Conservation (phyloP, 2,888 invertebrate species). For the Neocrepidodera transversa region DNA sequence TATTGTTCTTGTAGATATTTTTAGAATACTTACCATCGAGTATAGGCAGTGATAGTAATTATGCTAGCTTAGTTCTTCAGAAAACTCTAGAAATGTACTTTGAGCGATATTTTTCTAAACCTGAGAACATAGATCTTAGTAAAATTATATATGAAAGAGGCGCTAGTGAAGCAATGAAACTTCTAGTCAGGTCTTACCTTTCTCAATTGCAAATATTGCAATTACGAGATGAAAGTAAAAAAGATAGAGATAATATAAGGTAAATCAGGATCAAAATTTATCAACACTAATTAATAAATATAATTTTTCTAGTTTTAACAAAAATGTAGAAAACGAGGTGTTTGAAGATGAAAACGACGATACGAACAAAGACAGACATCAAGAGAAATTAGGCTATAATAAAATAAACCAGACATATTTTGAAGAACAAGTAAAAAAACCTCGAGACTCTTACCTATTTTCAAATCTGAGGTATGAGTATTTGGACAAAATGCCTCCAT, state of each 20-base stretch:
- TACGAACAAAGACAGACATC: constrained; percentile 46
- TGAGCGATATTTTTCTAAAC: constrained; percentile 52
- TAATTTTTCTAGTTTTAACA: constrained; percentile 29
- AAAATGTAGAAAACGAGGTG: constrained; percentile 24
- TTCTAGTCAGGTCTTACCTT: constrained; percentile 69
- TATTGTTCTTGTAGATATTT: constrained; percentile 64
- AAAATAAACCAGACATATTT: constrained; percentile 48
- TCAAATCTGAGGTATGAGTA: constrained; percentile 60
- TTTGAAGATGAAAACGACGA: constrained; percentile 40
- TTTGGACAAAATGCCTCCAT: constrained; percentile 64
- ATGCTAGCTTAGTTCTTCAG: constrained; percentile 62
- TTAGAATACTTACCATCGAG: constrained; percentile 72
- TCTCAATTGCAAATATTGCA: constrained; percentile 58
- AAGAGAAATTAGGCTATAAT: constrained; percentile 48
- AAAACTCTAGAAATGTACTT: constrained; percentile 63
- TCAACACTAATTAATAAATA: too few species aligned
- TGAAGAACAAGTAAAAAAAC: constrained; percentile 41
- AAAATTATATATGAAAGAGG: constrained; percentile 60
- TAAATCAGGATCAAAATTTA: too few species aligned
- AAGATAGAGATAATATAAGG: constrained; percentile 23
- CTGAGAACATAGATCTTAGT: constrained; percentile 51
- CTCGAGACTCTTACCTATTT: constrained; percentile 59
- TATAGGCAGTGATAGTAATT: constrained; percentile 65
- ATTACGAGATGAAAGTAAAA: constrained; percentile 48
- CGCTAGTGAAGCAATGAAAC: constrained; percentile 65